Evolutionary conservation across 2,888 invertebrate species (phyloP).

Genomic region (Heliothis peltigera): DNA sequence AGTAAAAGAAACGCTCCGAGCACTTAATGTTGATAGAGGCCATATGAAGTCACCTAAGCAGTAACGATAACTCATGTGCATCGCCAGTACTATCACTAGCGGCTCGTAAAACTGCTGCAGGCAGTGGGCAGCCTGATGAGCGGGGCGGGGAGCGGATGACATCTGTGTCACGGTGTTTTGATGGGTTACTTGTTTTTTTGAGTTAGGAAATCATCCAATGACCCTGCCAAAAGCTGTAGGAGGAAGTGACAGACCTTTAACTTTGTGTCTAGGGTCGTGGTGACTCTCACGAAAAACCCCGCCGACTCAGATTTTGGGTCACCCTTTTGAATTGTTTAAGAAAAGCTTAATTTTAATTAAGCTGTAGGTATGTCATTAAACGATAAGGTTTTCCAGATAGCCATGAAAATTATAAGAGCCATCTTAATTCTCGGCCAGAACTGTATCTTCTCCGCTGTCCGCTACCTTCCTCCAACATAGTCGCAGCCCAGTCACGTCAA

Average conservation of each 20-base stretch:
- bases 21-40: slow-evolving; percentile 64
- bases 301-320: no score
- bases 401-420: no score
- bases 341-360: no score
- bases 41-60: slow-evolving; percentile 72
- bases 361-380: no score
- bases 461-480: slow-evolving; percentile 35
- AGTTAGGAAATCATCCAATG: no score
- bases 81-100: slow-evolving; percentile 75
- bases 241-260: no score
- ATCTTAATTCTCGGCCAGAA: background rate
- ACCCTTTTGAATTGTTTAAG: no score
- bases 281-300: no score
- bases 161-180: background rate
- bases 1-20: slow-evolving; percentile 50
- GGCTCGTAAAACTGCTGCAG: slow-evolving; percentile 72
- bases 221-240: no score
- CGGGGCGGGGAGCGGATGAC: slow-evolving; percentile 46
- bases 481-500: slow-evolving; percentile 39
- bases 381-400: no score
- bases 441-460: slow-evolving; percentile 9
- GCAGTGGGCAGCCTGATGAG: slow-evolving; percentile 34
- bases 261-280: no score
- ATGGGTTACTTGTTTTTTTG: no score
- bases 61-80: slow-evolving; percentile 76